These are phyloP conservation scores for Crocuta crocuta DNA, from an alignment of 2,113 vertebrate genomes.

Conservation along the genomic window DNA sequence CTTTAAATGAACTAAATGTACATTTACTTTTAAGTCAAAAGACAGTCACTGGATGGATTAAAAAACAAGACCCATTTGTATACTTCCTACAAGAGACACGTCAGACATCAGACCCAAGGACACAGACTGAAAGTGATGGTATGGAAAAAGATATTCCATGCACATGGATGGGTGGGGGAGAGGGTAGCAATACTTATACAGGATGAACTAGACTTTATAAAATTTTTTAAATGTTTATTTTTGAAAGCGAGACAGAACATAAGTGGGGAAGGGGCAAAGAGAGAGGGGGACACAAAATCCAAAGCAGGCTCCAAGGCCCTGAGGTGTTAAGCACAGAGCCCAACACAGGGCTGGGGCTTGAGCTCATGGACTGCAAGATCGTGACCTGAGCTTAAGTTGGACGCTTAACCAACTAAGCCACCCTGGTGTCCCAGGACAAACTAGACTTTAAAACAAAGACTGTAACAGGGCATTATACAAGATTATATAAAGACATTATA, in stretches of 20 bases:
- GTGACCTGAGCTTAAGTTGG: too few species aligned
- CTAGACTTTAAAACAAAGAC: too few species aligned
- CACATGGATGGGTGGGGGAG: not conserved
- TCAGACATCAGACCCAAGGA: not conserved
- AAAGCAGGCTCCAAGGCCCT: too few species aligned
- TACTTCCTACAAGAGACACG: not conserved
- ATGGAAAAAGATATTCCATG: not conserved
- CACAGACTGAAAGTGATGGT: not conserved
- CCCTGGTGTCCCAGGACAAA: too few species aligned
- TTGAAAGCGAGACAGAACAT: too few species aligned
- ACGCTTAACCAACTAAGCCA: too few species aligned
- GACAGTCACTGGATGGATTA: not conserved
- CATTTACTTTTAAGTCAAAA: not conserved
- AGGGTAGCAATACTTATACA: not conserved
- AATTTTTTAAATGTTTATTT: too few species aligned
- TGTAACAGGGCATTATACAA: not conserved
- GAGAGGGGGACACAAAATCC: too few species aligned
- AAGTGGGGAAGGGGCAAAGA: too few species aligned
- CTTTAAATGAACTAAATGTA: not conserved
- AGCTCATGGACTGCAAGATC: too few species aligned
- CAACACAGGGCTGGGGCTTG: too few species aligned
- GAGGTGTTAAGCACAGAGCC: too few species aligned
- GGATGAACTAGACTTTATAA: not conserved
- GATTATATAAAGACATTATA: not conserved
- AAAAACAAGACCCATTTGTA: not conserved